Conservation (phyloP, 2,888 invertebrate species). For the Rhamphomyia laevipes region DNA sequence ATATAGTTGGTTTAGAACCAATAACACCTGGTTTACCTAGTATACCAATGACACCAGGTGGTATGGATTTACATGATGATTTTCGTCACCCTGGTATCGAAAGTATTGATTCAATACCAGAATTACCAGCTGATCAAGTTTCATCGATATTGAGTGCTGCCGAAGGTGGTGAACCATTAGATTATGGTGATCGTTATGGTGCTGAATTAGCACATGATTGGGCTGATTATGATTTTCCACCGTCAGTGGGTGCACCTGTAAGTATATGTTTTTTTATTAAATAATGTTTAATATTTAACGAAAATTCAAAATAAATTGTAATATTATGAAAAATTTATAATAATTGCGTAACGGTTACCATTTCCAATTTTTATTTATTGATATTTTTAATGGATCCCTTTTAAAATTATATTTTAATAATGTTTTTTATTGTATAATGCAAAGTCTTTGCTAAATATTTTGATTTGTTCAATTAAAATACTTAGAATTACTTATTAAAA, state of each 20-base stretch:
- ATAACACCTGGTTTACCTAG: slow-evolving; percentile 38
- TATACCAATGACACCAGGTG: slow-evolving; percentile 34
- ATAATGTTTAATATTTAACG: no score
- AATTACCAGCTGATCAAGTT: slow-evolving; percentile 49
- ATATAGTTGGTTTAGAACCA: slow-evolving; percentile 27
- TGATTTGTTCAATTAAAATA: no score
- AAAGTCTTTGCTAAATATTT: no score
- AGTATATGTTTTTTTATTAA: slow-evolving; percentile 30
- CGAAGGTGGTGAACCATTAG: slow-evolving; percentile 42
- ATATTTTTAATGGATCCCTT: no score
- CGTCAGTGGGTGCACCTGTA: slow-evolving; percentile 64
- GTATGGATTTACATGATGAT: slow-evolving; percentile 39
- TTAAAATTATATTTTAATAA: no score
- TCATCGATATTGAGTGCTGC: slow-evolving; percentile 34
- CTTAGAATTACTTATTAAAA: no score
- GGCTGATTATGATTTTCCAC: slow-evolving; percentile 53
- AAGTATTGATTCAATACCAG: slow-evolving; percentile 48
- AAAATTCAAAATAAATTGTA: no score
- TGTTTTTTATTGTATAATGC: no score
- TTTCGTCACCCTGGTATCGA: slow-evolving; percentile 35
- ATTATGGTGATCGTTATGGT: neutral
- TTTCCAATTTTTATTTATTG: no score
- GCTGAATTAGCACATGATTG: slow-evolving; percentile 29
- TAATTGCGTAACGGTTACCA: no score
- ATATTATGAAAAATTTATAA: no score